Evolutionary conservation across 2,113 vertebrate species (phyloP), one percentile per base, ranked within the genome.

Genomic region (Edolisoma coerulescens): DNA sequence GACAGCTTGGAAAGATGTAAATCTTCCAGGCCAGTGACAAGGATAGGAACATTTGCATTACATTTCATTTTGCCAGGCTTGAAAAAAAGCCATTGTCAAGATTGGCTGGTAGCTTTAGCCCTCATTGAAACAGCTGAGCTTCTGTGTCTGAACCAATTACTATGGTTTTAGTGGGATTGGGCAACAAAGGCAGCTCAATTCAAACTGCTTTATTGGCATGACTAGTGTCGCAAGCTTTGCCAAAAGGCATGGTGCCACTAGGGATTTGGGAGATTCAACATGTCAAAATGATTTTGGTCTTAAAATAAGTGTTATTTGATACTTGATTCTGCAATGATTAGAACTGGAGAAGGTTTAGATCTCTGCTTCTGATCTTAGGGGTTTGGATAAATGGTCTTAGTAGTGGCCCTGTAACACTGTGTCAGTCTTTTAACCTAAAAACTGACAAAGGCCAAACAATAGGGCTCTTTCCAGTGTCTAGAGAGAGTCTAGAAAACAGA

Each of bases 161-260:
- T 67, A 45, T 52, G 76, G 92, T 75, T 92, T 94, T 78, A 94
- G 74, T n/a, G 41, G 75, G 63, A 94, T 3, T 93, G 59, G 56
- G 65, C 65, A 84, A 87, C 92, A 93, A 85, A 96, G 35, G 42
- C 65, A 94, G 69, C 61, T 77, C 60, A 75, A 87, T 94, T 94
- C 80, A 90, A 65, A 87, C 60, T 61, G 74, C 65, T 89, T 93
- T 89, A 75, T 87, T 95, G 96, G 93, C 90, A 82, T 76, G 90
- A 87, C n/a, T 82, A 18, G 49, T 33, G 65, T 60, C 0, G 0
- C 8, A 78, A 64, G 79, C 69, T 75, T 87, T 96, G 90, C 86
- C 86, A 95, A 81, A 96, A 96, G 90, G 79, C 86, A 79, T 13
- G 33, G 37, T 89, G 84, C 83, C 96, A 73, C 42, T 4, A 57